phyloP scores from a whole-genome alignment of 1,140 invertebrate species.

The Oncopeltus fasciatus region DNA sequence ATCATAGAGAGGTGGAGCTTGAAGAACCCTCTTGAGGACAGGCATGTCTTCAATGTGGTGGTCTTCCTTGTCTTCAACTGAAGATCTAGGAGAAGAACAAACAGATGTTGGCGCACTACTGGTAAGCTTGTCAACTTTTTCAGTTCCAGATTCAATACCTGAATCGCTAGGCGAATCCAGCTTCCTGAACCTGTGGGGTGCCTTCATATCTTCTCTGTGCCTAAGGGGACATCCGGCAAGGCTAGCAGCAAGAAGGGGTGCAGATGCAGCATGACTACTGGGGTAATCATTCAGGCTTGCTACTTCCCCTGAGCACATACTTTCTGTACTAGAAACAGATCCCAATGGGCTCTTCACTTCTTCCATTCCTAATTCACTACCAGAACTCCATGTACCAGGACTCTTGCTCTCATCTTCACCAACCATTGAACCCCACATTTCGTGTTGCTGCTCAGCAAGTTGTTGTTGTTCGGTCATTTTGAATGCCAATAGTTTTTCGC shows the following conservation, averaged over 20 bases:
- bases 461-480: conserved; percentile 79
- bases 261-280: conserved; percentile 38
- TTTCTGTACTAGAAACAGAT: conserved; percentile 72
- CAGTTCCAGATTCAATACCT: conserved; percentile 82
- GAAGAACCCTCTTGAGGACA: conserved; percentile 75
- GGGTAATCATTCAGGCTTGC: conserved; percentile 39
- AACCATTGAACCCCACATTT: conserved; percentile 31
- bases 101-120: conserved; percentile 57
- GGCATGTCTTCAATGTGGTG: conserved; percentile 79
- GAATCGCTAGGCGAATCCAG: conserved; percentile 81
- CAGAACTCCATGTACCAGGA: conserved; percentile 48
- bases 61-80: conserved; percentile 59
- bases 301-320: conserved; percentile 48
- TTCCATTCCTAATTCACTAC: conserved; percentile 50
- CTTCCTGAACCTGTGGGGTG: conserved; percentile 47
- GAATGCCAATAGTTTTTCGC: conserved; percentile 86
- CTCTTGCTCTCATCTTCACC: conserved; percentile 33
- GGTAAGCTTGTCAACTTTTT: conserved; percentile 56
- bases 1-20: conserved; percentile 77
- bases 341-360: conserved; percentile 70
- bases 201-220: conserved; percentile 40
- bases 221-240: conserved; percentile 53
- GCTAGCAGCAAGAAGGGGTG: conserved; percentile 61
- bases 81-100: conserved; percentile 72
- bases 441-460: conserved; percentile 34